Conservation (phyloP, 2,113 vertebrate species). For the Pterocles orientalis region DNA sequence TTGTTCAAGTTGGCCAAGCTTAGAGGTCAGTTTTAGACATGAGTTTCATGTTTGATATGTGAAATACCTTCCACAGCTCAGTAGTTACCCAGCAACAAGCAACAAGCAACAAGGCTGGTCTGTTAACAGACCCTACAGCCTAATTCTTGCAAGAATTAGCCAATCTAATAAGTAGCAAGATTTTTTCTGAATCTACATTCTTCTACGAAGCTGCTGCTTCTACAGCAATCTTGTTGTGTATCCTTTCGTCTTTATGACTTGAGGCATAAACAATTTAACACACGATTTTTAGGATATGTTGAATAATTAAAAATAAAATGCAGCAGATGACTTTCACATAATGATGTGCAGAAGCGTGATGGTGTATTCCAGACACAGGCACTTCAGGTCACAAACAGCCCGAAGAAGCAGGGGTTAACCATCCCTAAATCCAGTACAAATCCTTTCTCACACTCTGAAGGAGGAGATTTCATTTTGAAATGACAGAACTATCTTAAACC, state of each 20-base stretch:
- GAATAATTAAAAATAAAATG: not conserved
- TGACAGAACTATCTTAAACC: not conserved
- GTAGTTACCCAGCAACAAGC: not conserved
- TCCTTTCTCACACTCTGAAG: not conserved
- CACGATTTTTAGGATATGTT: not conserved
- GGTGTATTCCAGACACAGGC: not conserved
- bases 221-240: too few relatives aligned
- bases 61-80: not conserved
- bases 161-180: not conserved
- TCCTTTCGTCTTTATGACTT: not conserved
- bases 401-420: not conserved
- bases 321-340: not conserved
- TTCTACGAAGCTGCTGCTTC: not conserved
- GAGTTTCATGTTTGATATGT: not conserved
- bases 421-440: not conserved
- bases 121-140: not conserved
- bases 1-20: not conserved
- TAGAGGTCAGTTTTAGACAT: not conserved
- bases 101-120: not conserved
- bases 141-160: not conserved
- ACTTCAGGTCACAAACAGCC: not conserved
- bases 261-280: not conserved
- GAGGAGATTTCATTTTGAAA: not conserved
- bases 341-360: not conserved
- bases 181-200: not conserved